Base-by-base conservation (phyloP, 1,140 invertebrate species). In the Andrena cerasifolii region DNA sequence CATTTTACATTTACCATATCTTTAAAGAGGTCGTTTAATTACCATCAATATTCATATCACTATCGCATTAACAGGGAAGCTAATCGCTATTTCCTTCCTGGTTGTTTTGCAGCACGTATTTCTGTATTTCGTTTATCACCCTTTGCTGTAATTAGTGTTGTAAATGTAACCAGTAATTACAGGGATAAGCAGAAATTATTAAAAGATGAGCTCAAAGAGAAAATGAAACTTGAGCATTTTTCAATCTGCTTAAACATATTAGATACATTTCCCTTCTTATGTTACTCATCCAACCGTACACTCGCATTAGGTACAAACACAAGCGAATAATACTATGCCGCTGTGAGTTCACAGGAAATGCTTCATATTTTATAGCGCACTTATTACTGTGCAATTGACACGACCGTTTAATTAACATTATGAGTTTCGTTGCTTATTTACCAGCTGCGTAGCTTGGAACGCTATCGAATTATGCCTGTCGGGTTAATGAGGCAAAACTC, bases 381-480 rank as follows among this genome's bases (percentile, higher is more conserved):
- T 49, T 49, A 49, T 49, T 49, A 18, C 45, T 18, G 45, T 49
- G 45, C 45, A 49, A 49, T 49, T 49, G 45, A 14, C 45, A 14
- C 14, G 0, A 49, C 1, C 45, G 14, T 49, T 49, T 49, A 49
- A 49, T 49, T 49, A 49, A 49, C 45, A 3, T 49, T 49, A 49
- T 14, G 18, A 10, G 45, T 49, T 18, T 1, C 45, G 16, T 49
- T n/a, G n/a, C 4, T 18, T 18, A 49, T 49, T 16, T 49, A 49
- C 16, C 45, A 18, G 5, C 18, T 49, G 10, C n/a, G 10, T 49
- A 49, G 10, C 5, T 18, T 18, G 14, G 10, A 18, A n/a, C 5
- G n/a, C 16, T 49, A 49, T n/a, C 45, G n/a, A 49, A 49, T 49
- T 49, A 49, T 49, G n/a, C 45, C 45, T 49, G 18, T 49, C n/a